phyloP scores from a whole-genome alignment of 2,888 invertebrate genomes.

The Unio pictorum region DNA sequence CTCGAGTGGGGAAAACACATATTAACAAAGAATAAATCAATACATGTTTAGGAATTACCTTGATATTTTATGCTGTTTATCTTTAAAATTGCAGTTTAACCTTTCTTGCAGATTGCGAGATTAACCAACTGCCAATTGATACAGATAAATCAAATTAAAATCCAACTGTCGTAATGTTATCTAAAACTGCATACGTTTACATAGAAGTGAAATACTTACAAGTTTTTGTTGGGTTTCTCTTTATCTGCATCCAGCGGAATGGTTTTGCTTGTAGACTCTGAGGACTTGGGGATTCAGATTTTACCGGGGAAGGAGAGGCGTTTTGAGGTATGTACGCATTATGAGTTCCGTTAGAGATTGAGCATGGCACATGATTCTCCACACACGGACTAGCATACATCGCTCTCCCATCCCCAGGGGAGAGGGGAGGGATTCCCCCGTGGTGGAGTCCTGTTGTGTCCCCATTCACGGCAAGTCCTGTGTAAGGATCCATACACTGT shows the following conservation, averaged over 20 bases:
- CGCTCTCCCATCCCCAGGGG: conserved; percentile 39
- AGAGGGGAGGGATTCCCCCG: conserved; percentile 37
- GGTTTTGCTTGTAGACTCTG: conserved; percentile 71
- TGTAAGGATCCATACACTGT: conserved; percentile 43
- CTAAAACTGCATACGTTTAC: no score
- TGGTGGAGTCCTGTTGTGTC: conserved; percentile 28
- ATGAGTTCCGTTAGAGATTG: conserved; percentile 46
- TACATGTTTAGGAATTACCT: no score
- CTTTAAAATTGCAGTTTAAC: no score
- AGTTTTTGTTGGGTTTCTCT: conserved; percentile 95
- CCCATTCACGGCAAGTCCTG: conserved; percentile 37
- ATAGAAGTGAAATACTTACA: conserved; percentile 72
- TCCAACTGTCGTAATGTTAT: no score
- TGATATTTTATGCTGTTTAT: no score
- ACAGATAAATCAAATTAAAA: no score
- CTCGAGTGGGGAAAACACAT: no score
- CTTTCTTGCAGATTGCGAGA: no score
- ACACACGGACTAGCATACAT: conserved; percentile 44
- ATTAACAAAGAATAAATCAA: no score
- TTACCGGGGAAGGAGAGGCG: conserved; percentile 52
- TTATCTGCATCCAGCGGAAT: conserved; percentile 99
- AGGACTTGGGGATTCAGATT: conserved; percentile 53
- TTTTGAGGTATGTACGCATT: conserved; percentile 40
- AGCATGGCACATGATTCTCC: conserved; percentile 47
- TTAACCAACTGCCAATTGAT: no score